Evolutionary conservation across 2,797 vertebrate species (phyloP).

Genomic region (Mus minutoides): DNA sequence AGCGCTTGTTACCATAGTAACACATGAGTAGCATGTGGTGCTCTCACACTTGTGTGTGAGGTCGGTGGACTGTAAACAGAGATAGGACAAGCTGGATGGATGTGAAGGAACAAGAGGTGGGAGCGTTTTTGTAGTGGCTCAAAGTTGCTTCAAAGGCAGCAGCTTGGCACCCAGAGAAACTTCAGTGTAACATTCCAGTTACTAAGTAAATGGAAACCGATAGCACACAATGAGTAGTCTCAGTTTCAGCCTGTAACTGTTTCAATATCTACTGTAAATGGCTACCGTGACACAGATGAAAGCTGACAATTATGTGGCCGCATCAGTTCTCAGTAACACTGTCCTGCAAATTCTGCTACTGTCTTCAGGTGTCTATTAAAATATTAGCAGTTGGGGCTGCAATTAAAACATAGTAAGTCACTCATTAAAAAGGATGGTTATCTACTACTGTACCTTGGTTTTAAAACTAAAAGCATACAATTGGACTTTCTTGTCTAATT

Average conservation of each 20-base stretch:
- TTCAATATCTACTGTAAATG: neutral
- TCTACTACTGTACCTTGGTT: constrained; percentile 18
- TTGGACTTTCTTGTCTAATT: neutral
- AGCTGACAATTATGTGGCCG: neutral
- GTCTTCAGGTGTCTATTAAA: constrained; percentile 50
- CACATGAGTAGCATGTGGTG: neutral
- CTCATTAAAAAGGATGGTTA: constrained; percentile 2
- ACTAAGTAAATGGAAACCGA: neutral
- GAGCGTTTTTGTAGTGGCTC: neutral
- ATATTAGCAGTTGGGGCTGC: neutral
- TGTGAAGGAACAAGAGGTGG: neutral
- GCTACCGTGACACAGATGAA: neutral
- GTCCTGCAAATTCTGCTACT: neutral
- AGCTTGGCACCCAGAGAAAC: neutral
- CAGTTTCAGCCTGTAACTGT: neutral
- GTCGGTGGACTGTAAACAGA: neutral
- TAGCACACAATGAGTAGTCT: neutral
- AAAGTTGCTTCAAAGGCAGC: neutral
- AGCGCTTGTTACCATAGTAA: neutral
- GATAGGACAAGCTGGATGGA: neutral
- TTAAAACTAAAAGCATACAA: neutral
- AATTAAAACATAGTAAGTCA: neutral
- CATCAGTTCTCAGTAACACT: neutral
- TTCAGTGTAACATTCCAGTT: neutral
- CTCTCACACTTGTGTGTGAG: neutral